These are phyloP conservation scores for Theristicus caerulescens DNA, from an alignment of 2,113 vertebrate genomes.

Conservation along the genomic window DNA sequence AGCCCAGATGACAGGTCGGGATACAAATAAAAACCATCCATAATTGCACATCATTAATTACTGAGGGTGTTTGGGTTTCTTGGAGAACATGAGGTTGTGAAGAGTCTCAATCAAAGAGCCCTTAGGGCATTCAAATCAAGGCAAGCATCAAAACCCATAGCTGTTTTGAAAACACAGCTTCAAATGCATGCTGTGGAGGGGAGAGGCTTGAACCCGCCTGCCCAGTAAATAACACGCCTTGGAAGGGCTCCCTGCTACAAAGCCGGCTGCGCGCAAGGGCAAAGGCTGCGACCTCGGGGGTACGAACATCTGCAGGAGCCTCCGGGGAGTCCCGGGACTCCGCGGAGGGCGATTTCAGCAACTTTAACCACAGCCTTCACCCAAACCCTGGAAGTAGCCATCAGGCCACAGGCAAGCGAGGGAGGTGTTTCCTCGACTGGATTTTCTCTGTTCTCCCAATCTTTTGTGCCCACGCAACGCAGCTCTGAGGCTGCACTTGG, in stretches of 20 bases:
- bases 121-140: background rate
- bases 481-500: background rate
- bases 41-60: slow-evolving; percentile 2
- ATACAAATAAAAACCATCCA: background rate
- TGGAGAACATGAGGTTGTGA: background rate
- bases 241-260: background rate
- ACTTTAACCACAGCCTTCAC: background rate
- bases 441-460: background rate
- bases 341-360: background rate
- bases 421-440: background rate
- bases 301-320: background rate
- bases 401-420: accelerated
- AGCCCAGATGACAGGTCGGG: background rate
- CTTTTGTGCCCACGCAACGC: accelerated
- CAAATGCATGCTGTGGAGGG: background rate
- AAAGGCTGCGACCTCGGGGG: background rate
- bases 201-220: background rate
- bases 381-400: background rate
- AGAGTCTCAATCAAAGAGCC: background rate
- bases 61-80: background rate
- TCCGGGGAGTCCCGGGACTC: background rate
- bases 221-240: background rate
- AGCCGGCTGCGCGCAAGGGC: background rate
- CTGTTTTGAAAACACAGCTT: slow-evolving; percentile 18
- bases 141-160: background rate